These are phyloP conservation scores for Kradibia gibbosae DNA, from an alignment of 1,140 invertebrate species.

Conservation along the genomic window DNA sequence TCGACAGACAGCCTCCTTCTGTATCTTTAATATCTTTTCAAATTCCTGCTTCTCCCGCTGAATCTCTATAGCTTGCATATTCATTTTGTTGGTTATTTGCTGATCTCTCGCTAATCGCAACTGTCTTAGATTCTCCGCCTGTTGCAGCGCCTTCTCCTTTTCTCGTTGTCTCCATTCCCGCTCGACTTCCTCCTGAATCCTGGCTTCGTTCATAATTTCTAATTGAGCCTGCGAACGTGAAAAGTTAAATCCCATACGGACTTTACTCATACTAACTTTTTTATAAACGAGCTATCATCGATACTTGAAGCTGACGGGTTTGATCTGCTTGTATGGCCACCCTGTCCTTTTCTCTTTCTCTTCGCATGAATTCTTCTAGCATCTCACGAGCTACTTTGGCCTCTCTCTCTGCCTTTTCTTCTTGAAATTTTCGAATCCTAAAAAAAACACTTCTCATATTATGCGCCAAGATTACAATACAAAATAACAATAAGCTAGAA, in stretches of 20 bases:
- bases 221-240: conserved; percentile 61
- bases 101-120: conserved; percentile 67
- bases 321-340: conserved; percentile 69
- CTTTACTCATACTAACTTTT: no score
- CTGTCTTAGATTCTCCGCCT: conserved; percentile 70
- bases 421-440: conserved; percentile 76
- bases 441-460: conserved; percentile 20
- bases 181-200: conserved; percentile 75
- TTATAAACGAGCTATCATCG: neutral
- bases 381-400: conserved; percentile 67
- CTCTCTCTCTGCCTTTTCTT: conserved; percentile 75
- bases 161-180: conserved; percentile 74
- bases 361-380: conserved; percentile 64
- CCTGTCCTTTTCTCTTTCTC: conserved; percentile 70
- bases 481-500: neutral
- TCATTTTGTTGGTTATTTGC: conserved; percentile 73
- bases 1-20: conserved; percentile 64
- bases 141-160: conserved; percentile 71
- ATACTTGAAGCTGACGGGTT: conserved; percentile 64
- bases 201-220: conserved; percentile 73
- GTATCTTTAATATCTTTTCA: conserved; percentile 70
- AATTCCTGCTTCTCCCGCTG: conserved; percentile 77
- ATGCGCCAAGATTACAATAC: neutral
- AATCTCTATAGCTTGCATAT: conserved; percentile 75
- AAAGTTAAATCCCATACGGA: neutral